Evolutionary conservation across 1,140 invertebrate genomes (phyloP).

Genomic region (Xylocopa sonorina): DNA sequence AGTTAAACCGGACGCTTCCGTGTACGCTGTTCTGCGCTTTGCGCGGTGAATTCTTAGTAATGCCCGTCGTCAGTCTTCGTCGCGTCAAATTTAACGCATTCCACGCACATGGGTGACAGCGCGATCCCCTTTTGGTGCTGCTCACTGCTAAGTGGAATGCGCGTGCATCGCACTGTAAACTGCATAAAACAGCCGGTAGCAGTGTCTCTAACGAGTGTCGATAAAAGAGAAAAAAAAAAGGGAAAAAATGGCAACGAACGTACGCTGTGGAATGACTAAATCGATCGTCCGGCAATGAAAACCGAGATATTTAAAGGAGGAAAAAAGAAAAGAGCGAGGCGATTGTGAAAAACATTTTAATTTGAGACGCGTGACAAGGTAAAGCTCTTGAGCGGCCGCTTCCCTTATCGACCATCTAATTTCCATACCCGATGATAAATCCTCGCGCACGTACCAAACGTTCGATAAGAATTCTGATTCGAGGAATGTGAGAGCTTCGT

Average conservation of each 20-base stretch:
- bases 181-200: constrained; percentile 26
- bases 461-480: constrained; percentile 17
- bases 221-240: background rate
- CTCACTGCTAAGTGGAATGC: constrained; percentile 65
- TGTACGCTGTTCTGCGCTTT: background rate
- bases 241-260: background rate
- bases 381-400: background rate
- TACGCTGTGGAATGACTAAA: no score
- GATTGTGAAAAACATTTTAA: background rate
- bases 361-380: background rate
- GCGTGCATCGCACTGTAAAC: constrained; percentile 67
- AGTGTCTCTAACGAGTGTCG: background rate
- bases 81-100: constrained; percentile 54
- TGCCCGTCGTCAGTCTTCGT: constrained; percentile 22
- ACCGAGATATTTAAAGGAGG: no score
- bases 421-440: background rate
- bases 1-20: constrained; percentile 10
- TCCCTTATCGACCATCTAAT: background rate
- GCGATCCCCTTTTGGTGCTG: constrained; percentile 51
- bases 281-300: no score
- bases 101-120: constrained; percentile 41
- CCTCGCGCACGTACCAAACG: background rate
- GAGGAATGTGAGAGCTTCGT: constrained; percentile 20
- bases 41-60: constrained; percentile 1
- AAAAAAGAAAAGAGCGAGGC: no score